phyloP scores from a whole-genome alignment of 1,140 invertebrate genomes.

The Linepithema humile region DNA sequence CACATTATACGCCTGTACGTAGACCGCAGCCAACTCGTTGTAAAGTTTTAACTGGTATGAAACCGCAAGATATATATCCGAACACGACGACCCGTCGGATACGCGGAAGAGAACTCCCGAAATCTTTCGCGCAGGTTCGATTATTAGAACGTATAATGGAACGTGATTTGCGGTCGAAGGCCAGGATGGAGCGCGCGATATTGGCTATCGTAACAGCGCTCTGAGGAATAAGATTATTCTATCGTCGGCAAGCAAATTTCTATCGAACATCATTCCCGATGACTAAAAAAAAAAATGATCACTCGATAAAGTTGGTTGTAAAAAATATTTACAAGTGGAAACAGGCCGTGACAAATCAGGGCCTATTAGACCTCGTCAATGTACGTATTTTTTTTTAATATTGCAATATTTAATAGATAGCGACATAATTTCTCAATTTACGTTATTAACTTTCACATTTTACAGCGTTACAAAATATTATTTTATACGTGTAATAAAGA shows the following conservation, averaged over 20 bases:
- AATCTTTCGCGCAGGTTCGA: slow-evolving; percentile 65
- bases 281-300: background rate
- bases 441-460: background rate
- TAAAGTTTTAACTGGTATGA: slow-evolving; percentile 49
- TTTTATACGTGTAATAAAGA: background rate
- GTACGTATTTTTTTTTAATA: background rate
- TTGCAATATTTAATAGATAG: background rate
- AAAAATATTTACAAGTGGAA: slow-evolving; percentile 12
- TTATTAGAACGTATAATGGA: slow-evolving; percentile 67
- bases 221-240: slow-evolving; percentile 9
- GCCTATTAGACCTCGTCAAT: background rate
- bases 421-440: background rate
- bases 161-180: slow-evolving; percentile 72
- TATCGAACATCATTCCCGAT: background rate
- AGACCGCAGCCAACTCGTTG: slow-evolving; percentile 54
- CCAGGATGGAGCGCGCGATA: slow-evolving; percentile 56
- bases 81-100: slow-evolving; percentile 45
- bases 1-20: slow-evolving; percentile 25
- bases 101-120: slow-evolving; percentile 73
- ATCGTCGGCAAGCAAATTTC: slow-evolving; percentile 28
- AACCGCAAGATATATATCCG: slow-evolving; percentile 61
- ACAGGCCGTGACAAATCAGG: no score
- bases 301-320: background rate
- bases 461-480: background rate
- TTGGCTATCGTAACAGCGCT: slow-evolving; percentile 16